Evolutionary conservation across 2,797 vertebrate genomes (phyloP), one percentile per base, ranked within the genome.

Genomic region (Catamblyrhynchus diadema): DNA sequence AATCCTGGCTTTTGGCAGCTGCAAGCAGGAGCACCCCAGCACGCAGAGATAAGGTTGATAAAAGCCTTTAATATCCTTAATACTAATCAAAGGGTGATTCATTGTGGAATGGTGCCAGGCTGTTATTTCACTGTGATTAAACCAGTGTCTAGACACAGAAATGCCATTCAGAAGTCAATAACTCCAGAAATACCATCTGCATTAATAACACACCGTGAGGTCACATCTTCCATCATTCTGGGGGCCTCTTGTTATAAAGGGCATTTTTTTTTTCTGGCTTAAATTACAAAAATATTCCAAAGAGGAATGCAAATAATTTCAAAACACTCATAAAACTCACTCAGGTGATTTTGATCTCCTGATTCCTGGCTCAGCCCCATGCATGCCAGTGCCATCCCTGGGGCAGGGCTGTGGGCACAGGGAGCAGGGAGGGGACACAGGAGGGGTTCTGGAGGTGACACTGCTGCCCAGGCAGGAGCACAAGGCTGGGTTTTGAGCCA

Each of bases 21-120:
- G 87, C 54, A 15, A 8, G 77, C 77, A 42, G 75, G 84, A 69
- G 56, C 56, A 81, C 59, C 86, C 79, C 30, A 23, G 64, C 79
- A 86, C 77, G 14, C 94, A 87, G 94, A 97, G 96, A 92, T 95
- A 70, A 90, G 94, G 91, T 97, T 96, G 97, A 96, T 98, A 97
- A 97, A 98, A 97, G 92, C 57, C 93, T 97, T 97, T 96, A 93
- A 70, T 97, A 82, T 95, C 92, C 95, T 96, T 98, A 95, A 97
- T 96, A 93, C 44, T 97, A 96, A 95, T 97, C 93, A 64, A 90
- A 51, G 47, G 89, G 44, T 88, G 90, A 81, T 90, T 92, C 96
- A 95, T 96, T 86, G 96, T 97, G 97, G 90, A 80, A 23, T 25
- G 10, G 1, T 87, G 91, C 88, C 72, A 93, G 87, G 70, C 27